Conservation (phyloP, 2,797 vertebrate species). For the Sebastes nivosus region DNA sequence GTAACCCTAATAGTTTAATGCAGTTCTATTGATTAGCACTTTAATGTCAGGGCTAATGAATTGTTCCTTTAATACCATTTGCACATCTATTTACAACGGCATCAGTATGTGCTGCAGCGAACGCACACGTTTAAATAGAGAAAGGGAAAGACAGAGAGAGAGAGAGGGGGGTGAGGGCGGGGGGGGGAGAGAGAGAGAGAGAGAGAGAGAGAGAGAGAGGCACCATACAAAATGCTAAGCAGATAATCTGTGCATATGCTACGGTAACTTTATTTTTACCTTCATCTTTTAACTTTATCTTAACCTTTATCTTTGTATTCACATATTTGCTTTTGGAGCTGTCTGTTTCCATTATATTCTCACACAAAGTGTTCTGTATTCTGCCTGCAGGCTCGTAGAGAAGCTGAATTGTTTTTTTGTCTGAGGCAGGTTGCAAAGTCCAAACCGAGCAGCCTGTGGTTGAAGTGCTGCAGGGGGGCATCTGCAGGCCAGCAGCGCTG, state of each 20-base stretch:
- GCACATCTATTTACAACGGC: constrained; percentile 77
- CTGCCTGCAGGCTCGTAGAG: constrained; percentile 8
- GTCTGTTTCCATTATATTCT: constrained; percentile 23
- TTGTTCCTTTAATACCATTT: constrained; percentile 84
- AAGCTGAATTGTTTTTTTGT: constrained; percentile 47
- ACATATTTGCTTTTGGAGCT: constrained; percentile 26
- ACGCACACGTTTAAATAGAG: constrained; percentile 20
- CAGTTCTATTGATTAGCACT: constrained; percentile 85
- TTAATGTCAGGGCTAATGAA: constrained; percentile 84
- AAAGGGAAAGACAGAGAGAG: background rate
- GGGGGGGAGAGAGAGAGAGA: background rate
- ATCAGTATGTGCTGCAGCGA: constrained; percentile 65
- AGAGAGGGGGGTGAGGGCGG: background rate
- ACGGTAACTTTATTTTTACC: constrained; percentile 2
- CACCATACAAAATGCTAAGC: constrained; percentile 16
- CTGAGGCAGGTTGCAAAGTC: constrained; percentile 35
- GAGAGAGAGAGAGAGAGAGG: background rate
- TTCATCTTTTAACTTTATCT: constrained; percentile 7
- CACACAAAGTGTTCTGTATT: constrained; percentile 10
- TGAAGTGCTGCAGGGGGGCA: constrained; percentile 46
- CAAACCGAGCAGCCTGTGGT: constrained; percentile 15
- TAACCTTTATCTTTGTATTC: constrained; percentile 11
- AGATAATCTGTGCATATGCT: constrained; percentile 10
- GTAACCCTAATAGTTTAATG: constrained; percentile 84
- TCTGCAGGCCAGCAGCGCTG: constrained; percentile 45